phyloP scores from a whole-genome alignment of 2,797 vertebrate species.

The Chromobotia macracanthus region DNA sequence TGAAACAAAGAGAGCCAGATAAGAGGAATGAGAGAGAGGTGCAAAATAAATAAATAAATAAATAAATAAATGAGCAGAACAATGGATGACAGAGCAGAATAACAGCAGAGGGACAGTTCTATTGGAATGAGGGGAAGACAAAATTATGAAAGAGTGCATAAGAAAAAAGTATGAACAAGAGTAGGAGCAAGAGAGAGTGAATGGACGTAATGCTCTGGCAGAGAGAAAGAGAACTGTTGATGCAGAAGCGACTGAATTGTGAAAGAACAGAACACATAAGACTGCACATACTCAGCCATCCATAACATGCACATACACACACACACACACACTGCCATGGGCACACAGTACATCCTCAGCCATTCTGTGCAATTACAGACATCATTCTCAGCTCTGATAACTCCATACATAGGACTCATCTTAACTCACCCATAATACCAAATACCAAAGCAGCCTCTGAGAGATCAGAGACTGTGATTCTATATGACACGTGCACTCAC shows the following conservation, averaged over 20 bases:
- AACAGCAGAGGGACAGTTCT: conserved; percentile 38
- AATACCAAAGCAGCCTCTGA: conserved; percentile 32
- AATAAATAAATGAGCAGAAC: conserved; percentile 43
- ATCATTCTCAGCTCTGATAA: conserved; percentile 44
- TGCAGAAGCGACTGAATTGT: conserved; percentile 49
- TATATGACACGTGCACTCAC: conserved; percentile 35
- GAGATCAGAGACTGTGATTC: conserved; percentile 42
- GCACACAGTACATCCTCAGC: conserved; percentile 34
- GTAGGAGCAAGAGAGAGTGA: conserved; percentile 31
- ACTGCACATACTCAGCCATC: conserved; percentile 39
- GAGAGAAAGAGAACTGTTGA: conserved; percentile 44
- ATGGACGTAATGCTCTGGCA: conserved; percentile 29
- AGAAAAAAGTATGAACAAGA: conserved; percentile 40
- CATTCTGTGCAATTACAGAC: conserved; percentile 44
- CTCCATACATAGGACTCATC: conserved; percentile 36
- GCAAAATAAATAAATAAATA: conserved; percentile 26
- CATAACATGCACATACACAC: conserved; percentile 25
- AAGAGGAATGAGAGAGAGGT: conserved; percentile 34
- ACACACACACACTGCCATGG: conserved; percentile 24
- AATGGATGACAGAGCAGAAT: conserved; percentile 32
- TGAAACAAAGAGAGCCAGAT: conserved; percentile 35
- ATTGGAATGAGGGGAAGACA: conserved; percentile 37
- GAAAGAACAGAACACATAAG: conserved; percentile 42
- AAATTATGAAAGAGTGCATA: conserved; percentile 39
- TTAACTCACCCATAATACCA: conserved; percentile 38